These are phyloP conservation scores for Chloropsis cyanopogon DNA, from an alignment of 2,113 vertebrate species.

Conservation along the genomic window DNA sequence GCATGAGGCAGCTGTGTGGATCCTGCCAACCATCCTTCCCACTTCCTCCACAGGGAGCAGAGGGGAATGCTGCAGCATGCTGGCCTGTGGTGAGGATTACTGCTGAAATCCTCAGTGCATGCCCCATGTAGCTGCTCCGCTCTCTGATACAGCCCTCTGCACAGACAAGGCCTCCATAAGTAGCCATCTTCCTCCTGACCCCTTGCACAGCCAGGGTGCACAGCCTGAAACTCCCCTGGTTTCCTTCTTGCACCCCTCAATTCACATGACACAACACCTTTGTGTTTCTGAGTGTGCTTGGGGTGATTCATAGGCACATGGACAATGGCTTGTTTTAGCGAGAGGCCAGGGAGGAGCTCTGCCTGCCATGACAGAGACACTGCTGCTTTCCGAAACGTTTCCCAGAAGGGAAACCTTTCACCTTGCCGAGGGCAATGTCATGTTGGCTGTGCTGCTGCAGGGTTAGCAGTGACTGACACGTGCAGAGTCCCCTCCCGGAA, in stretches of 20 bases:
- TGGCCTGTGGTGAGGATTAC: not conserved
- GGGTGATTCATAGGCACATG: not conserved
- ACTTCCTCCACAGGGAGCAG: slow-evolving; percentile 3
- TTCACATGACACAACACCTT: not conserved
- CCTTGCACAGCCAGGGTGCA: not conserved
- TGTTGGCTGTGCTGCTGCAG: not conserved
- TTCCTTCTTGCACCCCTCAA: not conserved
- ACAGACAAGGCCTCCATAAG: not conserved
- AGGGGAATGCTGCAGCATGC: not conserved
- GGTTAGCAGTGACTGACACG: not conserved
- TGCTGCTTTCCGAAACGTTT: slow-evolving; percentile 7
- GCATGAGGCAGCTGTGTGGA: not conserved
- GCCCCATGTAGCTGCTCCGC: not conserved
- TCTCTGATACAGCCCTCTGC: not conserved
- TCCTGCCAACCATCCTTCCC: slow-evolving; percentile 4
- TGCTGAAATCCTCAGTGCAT: not conserved
- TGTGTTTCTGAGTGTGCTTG: not conserved
- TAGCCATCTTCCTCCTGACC: not conserved
- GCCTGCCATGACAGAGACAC: slow-evolving; percentile 20
- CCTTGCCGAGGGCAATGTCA: not conserved
- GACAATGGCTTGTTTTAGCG: not conserved
- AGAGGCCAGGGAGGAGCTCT: slow-evolving; percentile 17
- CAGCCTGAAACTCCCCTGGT: not conserved
- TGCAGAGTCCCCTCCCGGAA: not conserved
- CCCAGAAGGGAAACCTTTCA: slow-evolving; percentile 17